Base-by-base conservation (phyloP, 2,113 vertebrate genomes). In the Dissostichus mawsoni region DNA sequence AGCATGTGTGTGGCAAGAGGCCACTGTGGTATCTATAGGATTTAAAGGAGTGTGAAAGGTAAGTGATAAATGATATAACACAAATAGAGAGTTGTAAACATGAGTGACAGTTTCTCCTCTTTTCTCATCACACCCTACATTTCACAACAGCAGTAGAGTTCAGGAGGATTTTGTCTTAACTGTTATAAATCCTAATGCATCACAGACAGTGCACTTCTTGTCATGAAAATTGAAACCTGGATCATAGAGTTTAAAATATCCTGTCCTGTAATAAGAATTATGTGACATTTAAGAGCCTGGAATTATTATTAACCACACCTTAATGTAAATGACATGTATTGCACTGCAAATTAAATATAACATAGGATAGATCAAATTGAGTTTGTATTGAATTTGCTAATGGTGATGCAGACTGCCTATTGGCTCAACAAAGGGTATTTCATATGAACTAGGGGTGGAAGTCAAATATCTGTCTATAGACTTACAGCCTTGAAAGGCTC, bases 61-160 rank as follows among this genome's bases (percentile, higher is more conserved):
- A 76, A 41, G 33, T 51, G 33, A 76, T 61, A 41, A 67, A 68
- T n/a, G 29, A 52, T 18, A 73, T n/a, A 61, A 72, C 25, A 29
- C 9, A 55, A 55, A 23, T 45, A 14, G 20, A 47, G 29, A 29
- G 29, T 29, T 29, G 29, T 4, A 29, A 29, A 4, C 29, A 29
- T 29, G 29, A 29, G 29, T 3, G 29, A 29, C 29, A 29, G 29
- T 29, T 29, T 29, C 29, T 29, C 29, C 29, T 6, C 57, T 64
- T 14, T n/a, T 25, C 23, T 45, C 20, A 18, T 65, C 57, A 74
- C 14, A n/a, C 14, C 33, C 20, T 36, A 14, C 18, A 36, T 56
- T 69, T 73, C 33, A 70, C n/a, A 58, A 72, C 66, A 62, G 61
- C 69, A 62, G 69, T 45, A 36, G 67, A 78, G 48, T 53, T 33